Base-by-base conservation (phyloP, 1,140 invertebrate genomes). In the Pristionchus pacificus region DNA sequence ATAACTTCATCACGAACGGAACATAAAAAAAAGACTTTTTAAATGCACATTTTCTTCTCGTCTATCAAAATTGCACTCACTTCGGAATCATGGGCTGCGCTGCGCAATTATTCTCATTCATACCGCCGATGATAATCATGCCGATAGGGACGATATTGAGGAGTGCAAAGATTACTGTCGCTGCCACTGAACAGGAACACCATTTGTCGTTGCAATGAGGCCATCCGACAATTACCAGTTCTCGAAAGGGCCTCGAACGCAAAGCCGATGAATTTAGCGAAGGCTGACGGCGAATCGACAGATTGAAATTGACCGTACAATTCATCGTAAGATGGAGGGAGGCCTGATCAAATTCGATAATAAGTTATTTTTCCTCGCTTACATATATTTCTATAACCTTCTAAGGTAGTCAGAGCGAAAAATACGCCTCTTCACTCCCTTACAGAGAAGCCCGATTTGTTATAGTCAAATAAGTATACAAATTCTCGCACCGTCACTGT, bases 321-420 rank as follows among this genome's bases (percentile, higher is more conserved):
- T n/a, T 60, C 60, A 58, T 74, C 72, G 68, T 74, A 74, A 27
- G 71, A 71, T 2, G 72, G 72, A 60, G 72, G 72, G 27, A 71
- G 62, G 15, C 30, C 72, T 74, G 64, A 64, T 29, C 27, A 70
- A n/a, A n/a, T n/a, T n/a, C n/a, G n/a, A n/a, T n/a, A n/a, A n/a
- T n/a, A n/a, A n/a, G n/a, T n/a, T n/a, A n/a, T n/a, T n/a, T n/a
- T n/a, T n/a, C n/a, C n/a, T n/a, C n/a, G n/a, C n/a, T n/a, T n/a
- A n/a, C n/a, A n/a, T n/a, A n/a, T n/a, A n/a, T n/a, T n/a, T n/a
- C n/a, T n/a, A n/a, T n/a, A n/a, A n/a, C n/a, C n/a, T n/a, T n/a
- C n/a, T n/a, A n/a, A n/a, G n/a, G n/a, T n/a, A n/a, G n/a, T n/a
- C n/a, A n/a, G n/a, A n/a, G n/a, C n/a, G n/a, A n/a, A n/a, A n/a